These are phyloP conservation scores for Euschistus heros DNA, from an alignment of 1,140 invertebrate genomes.

Conservation along the genomic window DNA sequence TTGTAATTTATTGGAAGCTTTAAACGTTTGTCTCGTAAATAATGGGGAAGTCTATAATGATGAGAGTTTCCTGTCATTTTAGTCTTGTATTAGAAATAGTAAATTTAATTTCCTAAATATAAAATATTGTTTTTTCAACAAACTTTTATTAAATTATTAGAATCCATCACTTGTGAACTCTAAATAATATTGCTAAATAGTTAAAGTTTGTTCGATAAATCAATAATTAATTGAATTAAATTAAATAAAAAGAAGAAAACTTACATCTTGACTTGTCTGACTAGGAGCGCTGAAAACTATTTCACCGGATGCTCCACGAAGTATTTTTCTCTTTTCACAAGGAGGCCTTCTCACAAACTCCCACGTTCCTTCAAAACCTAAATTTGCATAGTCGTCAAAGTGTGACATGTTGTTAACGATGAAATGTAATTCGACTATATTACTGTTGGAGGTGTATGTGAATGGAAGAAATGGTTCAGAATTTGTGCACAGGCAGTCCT, in stretches of 20 bases:
- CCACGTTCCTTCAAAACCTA: slow-evolving; percentile 72
- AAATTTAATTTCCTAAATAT: too few species aligned
- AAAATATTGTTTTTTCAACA: too few species aligned
- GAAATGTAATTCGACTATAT: slow-evolving; percentile 70
- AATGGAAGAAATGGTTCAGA: slow-evolving; percentile 46
- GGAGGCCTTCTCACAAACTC: slow-evolving; percentile 61
- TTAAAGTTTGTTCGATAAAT: too few species aligned
- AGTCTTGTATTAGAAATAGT: too few species aligned
- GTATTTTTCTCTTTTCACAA: slow-evolving; percentile 52
- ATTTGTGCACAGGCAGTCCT: slow-evolving; percentile 61
- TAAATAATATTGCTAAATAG: too few species aligned
- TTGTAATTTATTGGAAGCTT: too few species aligned
- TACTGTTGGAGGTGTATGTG: slow-evolving; percentile 62
- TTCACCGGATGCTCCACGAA: slow-evolving; percentile 64
- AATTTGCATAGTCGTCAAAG: slow-evolving; percentile 68
- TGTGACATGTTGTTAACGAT: slow-evolving; percentile 69
- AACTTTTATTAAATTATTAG: too few species aligned
- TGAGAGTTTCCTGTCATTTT: too few species aligned
- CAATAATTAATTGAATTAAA: slow-evolving; percentile 26
- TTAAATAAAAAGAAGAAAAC: slow-evolving; percentile 25
- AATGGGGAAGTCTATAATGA: too few species aligned
- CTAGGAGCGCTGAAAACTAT: slow-evolving; percentile 49
- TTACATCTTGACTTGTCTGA: slow-evolving; percentile 53
- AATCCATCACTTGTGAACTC: too few species aligned
- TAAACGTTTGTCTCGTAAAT: too few species aligned